Percentiles rank a stretch among this genome's conserved stretches.
phyloP scores from a whole-genome alignment of 1,140 invertebrate genomes.

The Bombus difficillimus region DNA sequence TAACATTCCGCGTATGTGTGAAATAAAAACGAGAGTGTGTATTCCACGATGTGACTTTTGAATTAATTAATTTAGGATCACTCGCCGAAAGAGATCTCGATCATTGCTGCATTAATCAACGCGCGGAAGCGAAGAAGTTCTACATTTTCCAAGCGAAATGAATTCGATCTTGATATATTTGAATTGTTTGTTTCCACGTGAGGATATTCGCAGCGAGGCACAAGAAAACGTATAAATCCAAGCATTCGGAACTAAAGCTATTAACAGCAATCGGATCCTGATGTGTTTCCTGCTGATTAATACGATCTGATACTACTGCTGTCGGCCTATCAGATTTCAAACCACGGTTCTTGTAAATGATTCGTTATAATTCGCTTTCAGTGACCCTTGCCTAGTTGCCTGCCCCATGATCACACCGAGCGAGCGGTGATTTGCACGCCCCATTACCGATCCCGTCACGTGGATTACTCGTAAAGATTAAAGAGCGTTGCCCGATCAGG shows the following conservation, averaged over 20 bases:
- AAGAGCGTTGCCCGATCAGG: conserved; percentile 24
- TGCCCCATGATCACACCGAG: conserved; percentile 17
- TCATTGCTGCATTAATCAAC: neutral
- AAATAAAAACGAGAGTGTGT: too few relatives aligned
- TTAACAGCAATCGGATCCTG: conserved; percentile 37
- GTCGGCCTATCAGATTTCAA: neutral
- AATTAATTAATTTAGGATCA: too few relatives aligned
- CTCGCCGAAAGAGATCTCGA: too few relatives aligned
- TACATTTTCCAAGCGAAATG: too few relatives aligned
- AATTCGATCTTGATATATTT: neutral
- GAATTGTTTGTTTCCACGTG: neutral
- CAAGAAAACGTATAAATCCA: conserved; percentile 8
- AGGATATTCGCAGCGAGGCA: neutral
- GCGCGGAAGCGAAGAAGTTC: neutral
- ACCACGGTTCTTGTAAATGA: conserved; percentile 16
- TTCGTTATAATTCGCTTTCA: conserved; percentile 46
- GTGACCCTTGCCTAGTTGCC: neutral
- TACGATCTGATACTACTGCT: conserved; percentile 26
- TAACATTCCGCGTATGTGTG: too few relatives aligned
- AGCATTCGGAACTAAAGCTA: conserved; percentile 7
- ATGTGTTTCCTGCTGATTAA: conserved; percentile 37
- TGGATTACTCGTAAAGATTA: conserved; percentile 43
- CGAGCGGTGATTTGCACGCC: conserved; percentile 38
- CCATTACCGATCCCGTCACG: conserved; percentile 43
- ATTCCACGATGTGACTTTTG: too few relatives aligned